Evolutionary conservation across 1,140 invertebrate genomes (phyloP), one percentile per base, ranked within the genome.

Genomic region (Neoseiulus cucumeris): DNA sequence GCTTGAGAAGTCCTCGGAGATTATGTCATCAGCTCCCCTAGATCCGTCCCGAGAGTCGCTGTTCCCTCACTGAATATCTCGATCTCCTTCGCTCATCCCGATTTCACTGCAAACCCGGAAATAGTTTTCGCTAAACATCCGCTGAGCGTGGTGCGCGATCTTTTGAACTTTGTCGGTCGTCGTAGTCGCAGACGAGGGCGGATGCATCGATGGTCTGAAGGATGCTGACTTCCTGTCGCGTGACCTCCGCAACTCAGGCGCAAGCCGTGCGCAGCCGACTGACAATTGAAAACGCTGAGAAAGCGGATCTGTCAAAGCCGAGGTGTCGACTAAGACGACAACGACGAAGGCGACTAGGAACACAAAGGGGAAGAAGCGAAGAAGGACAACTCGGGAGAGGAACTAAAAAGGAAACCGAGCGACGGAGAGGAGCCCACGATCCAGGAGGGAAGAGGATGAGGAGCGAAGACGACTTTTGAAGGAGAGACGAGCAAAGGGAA

Each of bases 241-340:
- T 59, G 51, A 59, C 25, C 25, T 17, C 51, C 9, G 51, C 51
- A 33, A 59, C 17, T 59, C 51, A 2, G 51, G 25, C 51, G 45
- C 45, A 22, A 22, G 51, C 25, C 12, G 22, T 33, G 51, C 14
- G 22, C 51, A 22, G 51, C 6, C 14, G 14, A 14, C 22, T 25
- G 22, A 59, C 51, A 20, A 59, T 59, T 59, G 51, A 59, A 59
- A 59, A 25, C 51, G 51, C 51, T 59, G 51, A 59, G 22, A 59
- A 59, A 59, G 51, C 51, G 33, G 51, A 59, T 59, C 22, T 33
- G 33, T 39, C 33, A 39, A 39, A 39, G 33, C 33, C 33, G 33
- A 39, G 33, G 33, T 39, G 33, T 39, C 33, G 33, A 39, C 33
- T 39, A 39, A 39, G 33, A 9, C 33, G 33, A 39, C 33, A 39